Evolutionary conservation across 1,140 invertebrate species (phyloP).

Genomic region (Drosophila melanica): DNA sequence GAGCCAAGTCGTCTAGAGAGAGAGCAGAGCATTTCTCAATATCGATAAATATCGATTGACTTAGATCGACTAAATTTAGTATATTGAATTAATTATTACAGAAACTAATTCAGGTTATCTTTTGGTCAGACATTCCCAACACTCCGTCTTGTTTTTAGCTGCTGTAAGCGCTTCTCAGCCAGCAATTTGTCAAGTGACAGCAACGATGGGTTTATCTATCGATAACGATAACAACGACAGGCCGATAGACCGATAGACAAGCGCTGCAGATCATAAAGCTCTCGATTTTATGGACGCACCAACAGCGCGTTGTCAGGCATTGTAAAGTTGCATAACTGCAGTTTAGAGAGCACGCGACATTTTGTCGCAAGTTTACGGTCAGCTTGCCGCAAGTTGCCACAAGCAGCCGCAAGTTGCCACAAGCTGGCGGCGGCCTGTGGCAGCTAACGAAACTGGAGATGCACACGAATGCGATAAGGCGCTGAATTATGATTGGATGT

Average conservation of each 20-base stretch:
- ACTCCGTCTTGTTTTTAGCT: no score
- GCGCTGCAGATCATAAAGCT: conserved; percentile 61
- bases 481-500: conserved; percentile 73
- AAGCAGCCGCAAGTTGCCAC: conserved; percentile 1
- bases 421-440: conserved; percentile 10
- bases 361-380: conserved; percentile 79
- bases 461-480: conserved; percentile 68
- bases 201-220: not conserved
- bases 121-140: no score
- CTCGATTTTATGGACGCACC: conserved; percentile 60
- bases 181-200: conserved; percentile 14
- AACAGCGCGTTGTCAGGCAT: conserved; percentile 73
- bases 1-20: no score
- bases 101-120: no score
- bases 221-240: conserved; percentile 17
- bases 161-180: conserved; percentile 1
- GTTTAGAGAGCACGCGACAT: conserved; percentile 81
- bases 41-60: no score
- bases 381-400: conserved; percentile 7
- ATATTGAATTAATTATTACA: no score
- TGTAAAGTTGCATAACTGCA: conserved; percentile 81
- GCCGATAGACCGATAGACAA: conserved; percentile 5
- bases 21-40: no score
- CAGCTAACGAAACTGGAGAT: conserved; percentile 66
- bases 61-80: no score